Evolutionary conservation across 2,113 vertebrate genomes (phyloP).

Genomic region (Barnardius zonarius): DNA sequence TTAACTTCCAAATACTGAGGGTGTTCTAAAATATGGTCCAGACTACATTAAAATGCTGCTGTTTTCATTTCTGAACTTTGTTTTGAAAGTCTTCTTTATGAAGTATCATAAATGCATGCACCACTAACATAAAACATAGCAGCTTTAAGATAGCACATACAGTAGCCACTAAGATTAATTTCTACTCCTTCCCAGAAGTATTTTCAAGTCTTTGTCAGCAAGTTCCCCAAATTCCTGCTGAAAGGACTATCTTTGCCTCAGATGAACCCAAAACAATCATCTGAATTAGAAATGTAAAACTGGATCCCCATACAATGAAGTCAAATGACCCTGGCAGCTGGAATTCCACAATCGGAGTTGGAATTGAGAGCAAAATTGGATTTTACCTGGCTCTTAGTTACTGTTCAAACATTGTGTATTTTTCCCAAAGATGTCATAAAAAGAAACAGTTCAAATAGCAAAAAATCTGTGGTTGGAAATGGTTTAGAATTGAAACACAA

Average conservation of each 20-base stretch:
- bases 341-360: neutral
- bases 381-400: neutral
- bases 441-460: neutral
- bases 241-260: neutral
- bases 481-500: neutral
- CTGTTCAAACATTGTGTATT: neutral
- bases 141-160: neutral
- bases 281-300: neutral
- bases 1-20: neutral
- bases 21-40: neutral
- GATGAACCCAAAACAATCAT: neutral
- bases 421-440: neutral
- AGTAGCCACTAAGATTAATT: neutral
- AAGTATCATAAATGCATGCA: neutral
- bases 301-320: neutral
- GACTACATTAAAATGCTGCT: neutral
- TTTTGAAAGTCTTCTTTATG: neutral
- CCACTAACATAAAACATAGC: neutral
- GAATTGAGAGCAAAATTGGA: neutral
- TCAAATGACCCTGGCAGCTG: neutral
- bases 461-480: neutral
- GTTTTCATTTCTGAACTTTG: neutral
- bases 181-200: neutral
- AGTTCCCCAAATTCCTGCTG: neutral
- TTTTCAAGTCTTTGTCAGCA: neutral